Evolutionary conservation across 1,140 invertebrate species (phyloP).

Genomic region (Drosophila bifasciata): DNA sequence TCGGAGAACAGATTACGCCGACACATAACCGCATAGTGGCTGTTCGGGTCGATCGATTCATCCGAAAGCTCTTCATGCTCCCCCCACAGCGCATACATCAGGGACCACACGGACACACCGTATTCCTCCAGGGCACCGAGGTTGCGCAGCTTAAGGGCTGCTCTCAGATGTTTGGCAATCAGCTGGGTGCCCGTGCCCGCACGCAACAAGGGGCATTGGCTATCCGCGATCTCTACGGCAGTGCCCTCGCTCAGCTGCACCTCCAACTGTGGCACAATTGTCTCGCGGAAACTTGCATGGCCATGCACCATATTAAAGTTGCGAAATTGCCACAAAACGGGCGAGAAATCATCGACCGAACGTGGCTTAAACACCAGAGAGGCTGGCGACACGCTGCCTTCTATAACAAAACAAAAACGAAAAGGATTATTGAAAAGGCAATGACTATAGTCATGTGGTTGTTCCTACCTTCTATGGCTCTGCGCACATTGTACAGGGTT

Average conservation of each 20-base stretch:
- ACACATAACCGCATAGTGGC: conserved; percentile 73
- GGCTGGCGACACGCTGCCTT: conserved; percentile 14
- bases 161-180: conserved; percentile 85
- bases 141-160: conserved; percentile 83
- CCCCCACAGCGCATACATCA: conserved; percentile 94
- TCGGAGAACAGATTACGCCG: conserved; percentile 77
- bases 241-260: conserved; percentile 84
- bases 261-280: conserved; percentile 85
- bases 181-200: conserved; percentile 74
- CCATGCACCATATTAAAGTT: conserved; percentile 64
- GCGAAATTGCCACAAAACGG: conserved; percentile 60
- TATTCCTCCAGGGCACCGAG: conserved; percentile 78
- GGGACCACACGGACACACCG: conserved; percentile 89
- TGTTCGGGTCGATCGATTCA: conserved; percentile 50
- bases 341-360: conserved; percentile 53
- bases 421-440: rapidly evolving
- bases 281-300: conserved; percentile 63
- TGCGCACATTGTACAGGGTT: conserved; percentile 61
- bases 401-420: conserved; percentile 22
- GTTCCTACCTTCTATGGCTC: conserved; percentile 43
- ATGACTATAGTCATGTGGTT: background rate
- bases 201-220: conserved; percentile 84
- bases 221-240: conserved; percentile 84
- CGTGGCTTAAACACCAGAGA: conserved; percentile 54
- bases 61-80: conserved; percentile 85